Base-by-base conservation (phyloP, 2,888 invertebrate species). In the Cerceris ruficornis region DNA sequence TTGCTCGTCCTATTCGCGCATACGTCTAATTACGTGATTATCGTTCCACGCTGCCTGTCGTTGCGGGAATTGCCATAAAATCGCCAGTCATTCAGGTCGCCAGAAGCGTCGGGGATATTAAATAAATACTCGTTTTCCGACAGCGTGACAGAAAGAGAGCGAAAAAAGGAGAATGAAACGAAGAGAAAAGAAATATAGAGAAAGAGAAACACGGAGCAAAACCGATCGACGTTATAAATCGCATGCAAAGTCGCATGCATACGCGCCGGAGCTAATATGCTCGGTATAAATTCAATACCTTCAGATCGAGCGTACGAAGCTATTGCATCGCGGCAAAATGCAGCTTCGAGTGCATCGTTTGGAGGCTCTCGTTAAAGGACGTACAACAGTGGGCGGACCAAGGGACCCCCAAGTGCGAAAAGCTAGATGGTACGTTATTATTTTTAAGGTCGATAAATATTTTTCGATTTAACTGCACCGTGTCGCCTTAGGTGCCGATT, bases 361-460 rank as follows among this genome's bases (percentile, higher is more conserved):
- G 66, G 41, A 41, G 62, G 61, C 54, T 62, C 72, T 78, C 78
- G 78, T 80, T 80, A 78, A 71, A 54, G 67, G 70, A 69, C 67
- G 78, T 61, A 28, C 28, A 68, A 70, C 69, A 55, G 68, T 78
- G 80, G 70, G 64, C 80, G 80, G 60, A 78, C 14, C 62, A 50
- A 17, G 28, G 28, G 80, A 75, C 80, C 80, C 75, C 80, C 80
- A 80, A 80, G 80, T 80, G 80, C 75, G 80, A 80, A 80, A 78
- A 80, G 68, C 67, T 71, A 61, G 80, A 75, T 75, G 70, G 75
- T 61, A 62, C 80, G 68, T 71, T 75, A 78, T 80, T 80, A 80
- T 71, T 80, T 78, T 78, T 78, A 50, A 41, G 75, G 64, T 49
- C 65, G 69, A 77, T 69, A 62, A 62, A 83, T 76, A 78, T 78